Base-by-base conservation (phyloP, 2,888 invertebrate species). In the Apodemia zela region DNA sequence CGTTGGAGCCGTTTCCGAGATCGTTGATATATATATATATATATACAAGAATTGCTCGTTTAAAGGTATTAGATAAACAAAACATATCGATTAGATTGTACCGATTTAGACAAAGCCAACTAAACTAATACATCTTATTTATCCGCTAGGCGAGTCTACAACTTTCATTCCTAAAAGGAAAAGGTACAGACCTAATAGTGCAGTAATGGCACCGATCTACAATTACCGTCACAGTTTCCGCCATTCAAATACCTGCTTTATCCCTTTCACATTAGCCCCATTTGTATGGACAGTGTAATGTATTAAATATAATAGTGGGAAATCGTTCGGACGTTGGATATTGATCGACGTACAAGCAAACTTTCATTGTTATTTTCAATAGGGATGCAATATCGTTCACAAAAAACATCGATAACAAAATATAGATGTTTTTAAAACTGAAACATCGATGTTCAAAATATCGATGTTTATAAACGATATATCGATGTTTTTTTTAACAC, bases 331-430 rank as follows among this genome's bases (percentile, higher is more conserved):
- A 7, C 25, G 51, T 10, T 25, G 15, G 51, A 25, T 25, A 54
- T 25, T 13, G 54, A 54, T 54, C 54, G 54, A 54, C 45, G 45
- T 15, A 4, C 45, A 45, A 45, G n/a, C 54, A n/a, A 51, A 51
- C 51, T 51, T 51, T 51, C 51, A 21, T 51, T 51, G 51, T 51
- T 51, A n/a, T n/a, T n/a, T n/a, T n/a, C n/a, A n/a, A n/a, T n/a
- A n/a, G n/a, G n/a, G n/a, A n/a, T n/a, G n/a, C n/a, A n/a, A n/a
- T n/a, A n/a, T n/a, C n/a, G n/a, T n/a, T n/a, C n/a, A n/a, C n/a
- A n/a, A n/a, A n/a, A n/a, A n/a, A n/a, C n/a, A n/a, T n/a, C n/a
- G n/a, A n/a, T n/a, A n/a, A n/a, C n/a, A n/a, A n/a, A n/a, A n/a
- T n/a, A n/a, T n/a, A n/a, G n/a, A n/a, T n/a, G n/a, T n/a, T n/a